Conservation (phyloP, 2,888 invertebrate species). For the Melipona bicolor region DNA sequence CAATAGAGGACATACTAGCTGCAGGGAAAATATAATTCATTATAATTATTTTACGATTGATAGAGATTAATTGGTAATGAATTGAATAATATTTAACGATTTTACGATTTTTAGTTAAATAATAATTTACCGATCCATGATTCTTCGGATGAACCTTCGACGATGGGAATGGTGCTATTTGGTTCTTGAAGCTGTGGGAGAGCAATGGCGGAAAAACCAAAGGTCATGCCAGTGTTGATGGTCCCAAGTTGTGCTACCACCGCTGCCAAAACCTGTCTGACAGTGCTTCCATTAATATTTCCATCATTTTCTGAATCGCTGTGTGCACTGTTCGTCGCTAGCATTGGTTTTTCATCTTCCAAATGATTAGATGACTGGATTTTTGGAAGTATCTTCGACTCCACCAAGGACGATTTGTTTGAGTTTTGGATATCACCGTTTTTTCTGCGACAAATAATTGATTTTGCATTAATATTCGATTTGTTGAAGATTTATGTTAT, state of each 20-base stretch:
- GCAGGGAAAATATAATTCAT: conserved; percentile 61
- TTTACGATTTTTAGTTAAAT: background rate
- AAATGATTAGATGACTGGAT: conserved; percentile 64
- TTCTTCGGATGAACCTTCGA: conserved; percentile 84
- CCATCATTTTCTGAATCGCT: conserved; percentile 64
- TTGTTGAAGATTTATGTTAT: background rate
- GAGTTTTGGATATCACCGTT: conserved; percentile 64
- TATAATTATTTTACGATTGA: background rate
- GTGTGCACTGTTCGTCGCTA: conserved; percentile 61
- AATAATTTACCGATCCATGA: conserved; percentile 88
- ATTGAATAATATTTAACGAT: background rate
- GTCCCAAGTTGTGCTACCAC: conserved; percentile 89
- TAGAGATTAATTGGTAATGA: no score
- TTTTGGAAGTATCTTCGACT: conserved; percentile 69
- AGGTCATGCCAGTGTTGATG: conserved; percentile 89
- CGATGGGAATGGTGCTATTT: conserved; percentile 85
- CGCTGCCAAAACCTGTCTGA: conserved; percentile 87
- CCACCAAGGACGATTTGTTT: conserved; percentile 75
- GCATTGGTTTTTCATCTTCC: conserved; percentile 62
- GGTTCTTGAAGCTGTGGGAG: conserved; percentile 86
- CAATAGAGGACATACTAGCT: conserved; percentile 89
- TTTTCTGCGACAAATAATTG: conserved; percentile 66
- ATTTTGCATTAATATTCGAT: background rate
- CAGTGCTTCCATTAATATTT: conserved; percentile 74
- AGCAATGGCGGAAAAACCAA: conserved; percentile 89